Base-by-base conservation (phyloP, 2,888 invertebrate species). In the Monochamus alternatus region DNA sequence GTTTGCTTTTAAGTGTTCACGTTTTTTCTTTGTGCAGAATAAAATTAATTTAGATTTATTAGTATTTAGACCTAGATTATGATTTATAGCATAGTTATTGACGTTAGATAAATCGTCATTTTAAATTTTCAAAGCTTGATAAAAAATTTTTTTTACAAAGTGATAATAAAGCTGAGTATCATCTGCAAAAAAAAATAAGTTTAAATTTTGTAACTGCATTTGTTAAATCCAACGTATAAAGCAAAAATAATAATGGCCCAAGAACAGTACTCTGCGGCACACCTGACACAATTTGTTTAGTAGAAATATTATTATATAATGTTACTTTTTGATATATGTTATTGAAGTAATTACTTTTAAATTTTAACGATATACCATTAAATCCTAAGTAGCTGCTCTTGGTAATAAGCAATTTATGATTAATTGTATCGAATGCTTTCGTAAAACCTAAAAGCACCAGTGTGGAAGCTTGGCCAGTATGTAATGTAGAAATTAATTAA, bases 341-440 rank as follows among this genome's bases (percentile, higher is more conserved):
- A 3, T 2, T 43, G 32, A 75, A 60, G n/a, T 75, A 75, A n/a
- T 64, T 31, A 10, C 5, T 9, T 38, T 73, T 58, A 22, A 69
- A 73, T 10, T 44, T 31, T 4, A 64, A 38, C 22, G 75, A 14
- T 47, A n/a, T 31, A 5, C n/a, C 12, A 52, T 60, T 51, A 58
- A 75, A 73, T 9, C 72, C 75, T 43, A 66, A 66, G 51, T 66
- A 73, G n/a, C 30, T 62, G 9, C 74, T 51, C 22, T 73, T 75
- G 10, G 75, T 66, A 43, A 65, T 30, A 31, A 75, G 67, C 12
- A 73, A 59, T 22, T 44, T 51, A 55, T 75, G 75, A 60, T 75
- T 62, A n/a, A 75, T 59, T 8, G 69, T 69, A 66, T 75, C 72
- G 38, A 75, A 75, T 51, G 72, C 75, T 38, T 73, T 75, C 3